Evolutionary conservation across 35 echinoderm and acorn worm genomes (phyloP), one percentile per base, ranked within the genome.

Genomic region (Stichopus chloronotus): DNA sequence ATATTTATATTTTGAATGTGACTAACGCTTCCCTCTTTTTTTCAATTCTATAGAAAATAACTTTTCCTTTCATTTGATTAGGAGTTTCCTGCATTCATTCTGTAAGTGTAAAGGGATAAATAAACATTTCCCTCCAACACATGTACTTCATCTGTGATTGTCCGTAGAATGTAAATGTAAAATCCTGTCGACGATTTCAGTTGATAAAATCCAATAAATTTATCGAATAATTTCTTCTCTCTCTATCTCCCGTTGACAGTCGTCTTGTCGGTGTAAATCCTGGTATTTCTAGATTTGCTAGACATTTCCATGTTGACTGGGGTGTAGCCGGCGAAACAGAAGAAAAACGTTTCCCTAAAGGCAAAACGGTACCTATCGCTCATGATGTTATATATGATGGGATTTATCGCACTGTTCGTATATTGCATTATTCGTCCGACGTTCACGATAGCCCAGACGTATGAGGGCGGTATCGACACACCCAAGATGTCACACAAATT

Each of bases 351-450:
- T 53, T 98, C 95, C 58, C 81, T 92, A 86, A 98, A 98, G 55
- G 97, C 97, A 78, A 79, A 76, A 2, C 97, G 85, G 83, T 96
- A 98, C 25, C 93, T 89, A 76, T 96, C 97, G 81, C 93, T 96
- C 94, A 98, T 94, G 19, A 98, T 87, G 86, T 98, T 98, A 86
- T 98, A 98, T 90, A 98, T 98, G 56, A 96, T 91, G 16, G 97
- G 97, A 94, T 98, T 98, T 72, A 96, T 93, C 6, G 97, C 95
- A 56, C 93, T 94, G 69, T 98, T 98, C 19, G 93, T 96, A 88
- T 98, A 98, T 71, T 92, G 94, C 91, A 98, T 94, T 57, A 98
- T 95, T 43, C 97, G 53, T 9, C 88, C 85, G 57, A 93, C 93
- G 91, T 98, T 96, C 17, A 98, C 89, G 23, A 98, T 82, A 63